Evolutionary conservation across 1,140 invertebrate species (phyloP).

Genomic region (Ceratina japonica): DNA sequence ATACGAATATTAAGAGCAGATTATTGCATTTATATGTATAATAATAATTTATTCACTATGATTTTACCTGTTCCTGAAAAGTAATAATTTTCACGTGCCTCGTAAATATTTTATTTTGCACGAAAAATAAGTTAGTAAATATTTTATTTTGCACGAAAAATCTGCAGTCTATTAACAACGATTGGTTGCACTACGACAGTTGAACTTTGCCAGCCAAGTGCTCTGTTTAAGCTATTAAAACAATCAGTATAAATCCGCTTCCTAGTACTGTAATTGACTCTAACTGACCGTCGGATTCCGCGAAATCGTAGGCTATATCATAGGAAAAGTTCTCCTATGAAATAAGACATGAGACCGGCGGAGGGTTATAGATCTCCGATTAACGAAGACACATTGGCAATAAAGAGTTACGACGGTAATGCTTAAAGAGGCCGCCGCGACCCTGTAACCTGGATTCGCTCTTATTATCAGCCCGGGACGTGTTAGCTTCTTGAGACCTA

Average conservation of each 20-base stretch:
- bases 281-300: not conserved
- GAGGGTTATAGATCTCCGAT: not conserved
- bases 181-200: not conserved
- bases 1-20: no score
- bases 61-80: no score
- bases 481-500: slow-evolving; percentile 7
- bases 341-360: not conserved
- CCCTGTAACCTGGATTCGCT: slow-evolving; percentile 3
- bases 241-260: slow-evolving; percentile 1
- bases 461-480: not conserved
- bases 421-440: not conserved
- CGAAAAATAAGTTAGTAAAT: no score
- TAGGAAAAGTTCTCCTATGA: not conserved
- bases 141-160: not conserved
- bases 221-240: not conserved
- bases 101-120: no score
- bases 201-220: not conserved
- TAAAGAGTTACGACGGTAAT: not conserved
- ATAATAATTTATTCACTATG: no score
- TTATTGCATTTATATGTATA: no score
- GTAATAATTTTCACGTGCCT: no score
- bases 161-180: not conserved
- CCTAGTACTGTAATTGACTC: slow-evolving; percentile 10
- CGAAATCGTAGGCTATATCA: not conserved
- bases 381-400: not conserved